A percentile compares a stretch with the other conserved stretches of the same genome.
These are phyloP conservation scores for Tachycineta bicolor DNA, from an alignment of 2,113 vertebrate species.

Conservation along the genomic window DNA sequence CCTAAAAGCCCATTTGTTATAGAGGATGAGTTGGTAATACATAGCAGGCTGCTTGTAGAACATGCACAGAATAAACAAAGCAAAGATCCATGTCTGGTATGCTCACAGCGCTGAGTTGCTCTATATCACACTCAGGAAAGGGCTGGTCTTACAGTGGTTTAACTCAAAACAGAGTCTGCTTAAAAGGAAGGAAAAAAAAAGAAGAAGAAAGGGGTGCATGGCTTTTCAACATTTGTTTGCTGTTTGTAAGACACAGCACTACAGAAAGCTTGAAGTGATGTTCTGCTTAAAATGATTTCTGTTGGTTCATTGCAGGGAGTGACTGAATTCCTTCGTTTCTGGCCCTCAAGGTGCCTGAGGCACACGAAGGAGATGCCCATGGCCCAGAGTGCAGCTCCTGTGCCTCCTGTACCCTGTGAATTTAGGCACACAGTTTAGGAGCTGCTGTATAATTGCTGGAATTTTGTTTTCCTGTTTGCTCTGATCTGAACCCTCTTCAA, in stretches of 20 bases:
- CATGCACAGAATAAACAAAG: background rate
- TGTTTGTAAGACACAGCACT: background rate
- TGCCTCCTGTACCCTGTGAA: background rate
- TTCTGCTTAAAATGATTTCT: background rate
- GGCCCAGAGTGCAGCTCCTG: background rate
- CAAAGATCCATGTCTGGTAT: background rate
- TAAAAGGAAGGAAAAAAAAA: background rate
- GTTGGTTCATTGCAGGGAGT: background rate
- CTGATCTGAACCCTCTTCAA: background rate
- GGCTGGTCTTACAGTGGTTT: background rate
- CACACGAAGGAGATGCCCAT: background rate
- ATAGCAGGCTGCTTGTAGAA: background rate
- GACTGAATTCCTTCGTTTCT: background rate
- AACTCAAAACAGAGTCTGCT: background rate
- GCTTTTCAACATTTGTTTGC: background rate
- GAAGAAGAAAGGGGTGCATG: accelerated
- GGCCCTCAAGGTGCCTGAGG: background rate
- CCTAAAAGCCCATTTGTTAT: background rate
- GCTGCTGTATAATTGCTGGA: background rate
- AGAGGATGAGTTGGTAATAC: background rate
- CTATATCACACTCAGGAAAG: background rate
- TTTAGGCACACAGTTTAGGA: background rate
- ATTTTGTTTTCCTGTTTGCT: background rate
- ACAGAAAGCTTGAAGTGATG: background rate
- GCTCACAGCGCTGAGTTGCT: background rate